These are phyloP conservation scores for Brassicogethes aeneus DNA, from an alignment of 2,888 invertebrate genomes.

Conservation along the genomic window DNA sequence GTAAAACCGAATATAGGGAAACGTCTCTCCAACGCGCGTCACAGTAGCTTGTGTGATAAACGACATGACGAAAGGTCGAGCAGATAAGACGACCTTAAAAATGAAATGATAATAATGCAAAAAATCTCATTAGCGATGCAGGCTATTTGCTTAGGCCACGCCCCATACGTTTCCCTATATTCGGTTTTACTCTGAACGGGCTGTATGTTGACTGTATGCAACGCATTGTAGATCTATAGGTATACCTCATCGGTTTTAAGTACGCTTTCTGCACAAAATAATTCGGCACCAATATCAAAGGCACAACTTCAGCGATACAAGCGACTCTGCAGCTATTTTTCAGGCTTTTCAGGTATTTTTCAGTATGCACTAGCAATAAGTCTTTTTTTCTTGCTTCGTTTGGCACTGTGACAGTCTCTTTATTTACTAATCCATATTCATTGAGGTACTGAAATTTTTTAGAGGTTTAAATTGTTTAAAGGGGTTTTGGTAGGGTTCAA, in stretches of 20 bases:
- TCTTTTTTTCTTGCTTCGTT: conserved; percentile 63
- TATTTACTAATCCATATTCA: conserved; percentile 52
- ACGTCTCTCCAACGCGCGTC: too few relatives aligned
- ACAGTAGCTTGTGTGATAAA: too few relatives aligned
- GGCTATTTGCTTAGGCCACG: too few relatives aligned
- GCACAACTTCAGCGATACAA: conserved; percentile 67
- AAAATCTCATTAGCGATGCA: too few relatives aligned
- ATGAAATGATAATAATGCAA: too few relatives aligned
- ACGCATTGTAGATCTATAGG: conserved; percentile 6
- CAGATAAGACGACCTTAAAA: too few relatives aligned
- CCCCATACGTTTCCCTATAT: too few relatives aligned
- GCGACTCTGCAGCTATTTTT: conserved; percentile 33
- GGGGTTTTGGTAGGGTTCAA: too few relatives aligned
- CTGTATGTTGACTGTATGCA: conserved; percentile 1
- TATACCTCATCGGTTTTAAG: conserved; percentile 68
- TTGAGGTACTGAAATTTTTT: conserved; percentile 42
- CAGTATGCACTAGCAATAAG: conserved; percentile 66
- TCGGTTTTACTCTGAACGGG: too few relatives aligned
- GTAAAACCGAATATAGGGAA: too few relatives aligned
- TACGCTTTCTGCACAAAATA: conserved; percentile 65
- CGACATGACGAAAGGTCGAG: too few relatives aligned
- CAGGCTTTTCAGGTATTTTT: conserved; percentile 63
- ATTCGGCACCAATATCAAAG: conserved; percentile 68
- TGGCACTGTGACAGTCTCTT: conserved; percentile 57
- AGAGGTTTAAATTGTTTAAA: too few relatives aligned